Base-by-base conservation (phyloP, 1,140 invertebrate genomes). In the Spodoptera frugiperda region DNA sequence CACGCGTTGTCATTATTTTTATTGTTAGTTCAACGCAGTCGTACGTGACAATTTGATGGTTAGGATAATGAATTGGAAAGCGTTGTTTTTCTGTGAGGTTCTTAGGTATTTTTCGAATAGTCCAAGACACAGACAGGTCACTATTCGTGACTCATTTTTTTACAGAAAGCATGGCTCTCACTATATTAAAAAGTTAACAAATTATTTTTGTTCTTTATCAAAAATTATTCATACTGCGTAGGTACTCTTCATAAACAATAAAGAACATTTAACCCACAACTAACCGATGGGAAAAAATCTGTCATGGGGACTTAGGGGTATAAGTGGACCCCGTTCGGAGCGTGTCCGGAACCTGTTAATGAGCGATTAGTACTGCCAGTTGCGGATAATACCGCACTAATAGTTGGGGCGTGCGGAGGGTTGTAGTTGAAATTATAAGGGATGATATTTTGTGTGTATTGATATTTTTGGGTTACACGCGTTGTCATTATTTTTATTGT, bases 341-440 rank as follows among this genome's bases (percentile, higher is more conserved):
- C 79, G 85, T 79, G 84, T 75, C 87, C 91, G 91, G 91, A 91
- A 93, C 90, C 86, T 80, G 84, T 81, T 93, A 92, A 92, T 91
- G 90, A 90, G 89, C 91, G 91, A 93, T 92, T 93, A 92, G 90
- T 92, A 89, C 91, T 92, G 84, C 90, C 88, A 91, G 86, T 91
- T 90, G 86, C 84, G 87, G 89, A 91, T 91, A 91, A 93, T 91
- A 87, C 89, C 84, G 74, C 78, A 80, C 85, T 92, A 89, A 91
- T 91, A 89, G 89, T 83, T 84, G 82, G 89, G 90, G 91, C 57
- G 78, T 86, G 84, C 55, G 51, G 73, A 80, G 82, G 86, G 85
- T 85, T 82, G 78, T 30, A 73, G 85, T 85, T 82, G 78, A 48
- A 73, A 76, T 80, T 82, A 80, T 61, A 78, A 82, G 82, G 89